Conservation (phyloP, 2,797 vertebrate genomes). For the Myripristis murdjan region DNA sequence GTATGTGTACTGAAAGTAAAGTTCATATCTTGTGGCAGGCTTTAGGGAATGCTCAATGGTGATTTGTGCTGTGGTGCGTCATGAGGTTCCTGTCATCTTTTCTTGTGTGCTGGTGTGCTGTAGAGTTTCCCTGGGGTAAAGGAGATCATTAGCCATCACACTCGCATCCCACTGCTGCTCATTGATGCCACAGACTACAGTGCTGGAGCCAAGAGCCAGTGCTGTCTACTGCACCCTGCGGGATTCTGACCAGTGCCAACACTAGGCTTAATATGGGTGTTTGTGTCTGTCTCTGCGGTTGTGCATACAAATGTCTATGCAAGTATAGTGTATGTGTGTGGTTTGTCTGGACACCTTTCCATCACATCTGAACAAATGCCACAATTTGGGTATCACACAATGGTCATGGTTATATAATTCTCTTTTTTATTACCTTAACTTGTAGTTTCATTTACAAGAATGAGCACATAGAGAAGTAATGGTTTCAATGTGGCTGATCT, state of each 20-base stretch:
- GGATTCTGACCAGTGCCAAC: conserved; percentile 58
- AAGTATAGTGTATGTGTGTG: neutral
- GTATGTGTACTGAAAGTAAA: conserved; percentile 30
- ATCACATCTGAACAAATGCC: conserved; percentile 29
- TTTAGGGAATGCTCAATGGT: conserved; percentile 40
- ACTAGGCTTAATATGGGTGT: conserved; percentile 22
- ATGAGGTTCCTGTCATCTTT: conserved; percentile 63
- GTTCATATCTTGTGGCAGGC: conserved; percentile 45
- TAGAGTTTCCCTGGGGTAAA: conserved; percentile 89
- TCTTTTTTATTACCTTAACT: neutral
- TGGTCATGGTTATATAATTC: conserved; percentile 38
- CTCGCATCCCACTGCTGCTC: conserved; percentile 87
- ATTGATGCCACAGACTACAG: conserved; percentile 87
- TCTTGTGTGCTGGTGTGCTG: conserved; percentile 59
- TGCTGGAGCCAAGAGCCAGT: conserved; percentile 80
- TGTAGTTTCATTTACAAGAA: conserved; percentile 17
- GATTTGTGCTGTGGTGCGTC: conserved; percentile 53
- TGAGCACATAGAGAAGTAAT: neutral
- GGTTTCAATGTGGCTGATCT: neutral
- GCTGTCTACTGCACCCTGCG: conserved; percentile 85
- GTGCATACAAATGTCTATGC: conserved; percentile 18
- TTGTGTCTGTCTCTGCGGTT: conserved; percentile 1
- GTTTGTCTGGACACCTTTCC: conserved; percentile 15
- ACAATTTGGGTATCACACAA: conserved; percentile 22
- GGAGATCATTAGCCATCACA: conserved; percentile 89